These are phyloP conservation scores for Tachyglossus aculeatus DNA, from an alignment of 2,797 vertebrate species.

Conservation along the genomic window DNA sequence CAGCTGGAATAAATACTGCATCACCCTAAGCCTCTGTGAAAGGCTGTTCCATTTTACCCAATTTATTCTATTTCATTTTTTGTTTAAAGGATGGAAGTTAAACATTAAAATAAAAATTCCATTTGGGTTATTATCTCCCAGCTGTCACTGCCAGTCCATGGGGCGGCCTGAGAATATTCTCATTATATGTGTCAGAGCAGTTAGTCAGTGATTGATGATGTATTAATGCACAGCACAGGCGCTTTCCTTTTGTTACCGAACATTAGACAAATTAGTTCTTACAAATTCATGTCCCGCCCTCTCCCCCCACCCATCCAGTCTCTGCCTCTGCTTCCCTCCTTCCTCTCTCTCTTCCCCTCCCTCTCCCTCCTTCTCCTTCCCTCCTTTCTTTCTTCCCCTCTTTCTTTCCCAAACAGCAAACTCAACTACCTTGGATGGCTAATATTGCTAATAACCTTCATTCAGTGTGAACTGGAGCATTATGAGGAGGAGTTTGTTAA, in stretches of 20 bases:
- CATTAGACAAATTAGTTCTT: conserved; percentile 87
- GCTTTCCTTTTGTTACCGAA: conserved; percentile 79
- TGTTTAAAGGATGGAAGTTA: conserved; percentile 57
- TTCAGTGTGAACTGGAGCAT: conserved; percentile 45
- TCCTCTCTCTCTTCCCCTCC: background rate
- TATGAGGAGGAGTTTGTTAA: conserved; percentile 42
- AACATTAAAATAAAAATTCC: conserved; percentile 70
- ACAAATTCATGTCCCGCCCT: conserved; percentile 70
- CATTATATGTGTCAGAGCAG: conserved; percentile 72
- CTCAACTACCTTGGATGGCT: conserved; percentile 46
- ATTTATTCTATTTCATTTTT: conserved; percentile 42
- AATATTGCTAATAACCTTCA: conserved; percentile 72
- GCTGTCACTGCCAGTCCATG: conserved; percentile 67
- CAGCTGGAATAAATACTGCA: conserved; percentile 26
- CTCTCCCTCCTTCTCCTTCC: background rate
- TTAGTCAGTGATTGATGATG: conserved; percentile 86
- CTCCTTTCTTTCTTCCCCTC: background rate
- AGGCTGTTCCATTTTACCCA: conserved; percentile 28
- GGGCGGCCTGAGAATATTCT: conserved; percentile 72
- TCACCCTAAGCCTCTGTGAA: conserved; percentile 38
- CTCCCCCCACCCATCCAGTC: background rate
- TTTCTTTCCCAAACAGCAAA: conserved; percentile 36
- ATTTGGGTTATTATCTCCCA: conserved; percentile 63
- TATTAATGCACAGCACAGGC: conserved; percentile 74
- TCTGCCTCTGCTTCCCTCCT: background rate